Evolutionary conservation across 2,797 vertebrate genomes (phyloP).

Genomic region (Sarcophilus harrisii): DNA sequence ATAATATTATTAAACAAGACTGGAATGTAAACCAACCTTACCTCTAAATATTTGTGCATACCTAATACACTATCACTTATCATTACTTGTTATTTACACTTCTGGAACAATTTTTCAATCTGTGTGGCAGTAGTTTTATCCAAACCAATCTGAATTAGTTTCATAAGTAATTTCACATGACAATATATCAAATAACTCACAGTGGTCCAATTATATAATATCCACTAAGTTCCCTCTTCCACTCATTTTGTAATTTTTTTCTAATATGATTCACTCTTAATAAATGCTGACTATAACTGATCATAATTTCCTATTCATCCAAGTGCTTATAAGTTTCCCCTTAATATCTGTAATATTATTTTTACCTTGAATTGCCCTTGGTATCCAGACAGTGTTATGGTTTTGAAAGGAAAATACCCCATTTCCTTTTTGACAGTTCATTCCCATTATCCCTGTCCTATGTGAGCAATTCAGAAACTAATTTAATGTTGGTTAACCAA

Average conservation of each 20-base stretch:
- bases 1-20: constrained; percentile 13
- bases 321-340: constrained; percentile 2
- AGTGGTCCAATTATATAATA: constrained; percentile 22
- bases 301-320: constrained; percentile 3
- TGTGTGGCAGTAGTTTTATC: constrained; percentile 21
- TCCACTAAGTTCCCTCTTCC: constrained; percentile 27
- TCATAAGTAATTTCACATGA: constrained; percentile 44
- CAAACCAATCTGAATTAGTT: constrained; percentile 52
- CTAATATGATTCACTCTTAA: constrained; percentile 42
- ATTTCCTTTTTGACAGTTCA: constrained; percentile 6
- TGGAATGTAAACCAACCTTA: constrained; percentile 5
- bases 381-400: neutral
- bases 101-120: constrained; percentile 39
- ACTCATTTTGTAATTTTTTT: constrained; percentile 34
- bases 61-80: constrained; percentile 19
- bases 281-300: neutral
- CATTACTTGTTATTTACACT: constrained; percentile 3
- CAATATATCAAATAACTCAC: constrained; percentile 42
- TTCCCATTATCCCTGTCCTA: constrained; percentile 7
- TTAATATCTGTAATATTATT: constrained; percentile 1
- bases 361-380: constrained; percentile 8
- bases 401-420: constrained; percentile 4
- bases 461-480: neutral
- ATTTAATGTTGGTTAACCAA: constrained; percentile 9
- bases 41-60: constrained; percentile 6